Conservation (phyloP, 2,888 invertebrate species). For the Rosalia funebris region DNA sequence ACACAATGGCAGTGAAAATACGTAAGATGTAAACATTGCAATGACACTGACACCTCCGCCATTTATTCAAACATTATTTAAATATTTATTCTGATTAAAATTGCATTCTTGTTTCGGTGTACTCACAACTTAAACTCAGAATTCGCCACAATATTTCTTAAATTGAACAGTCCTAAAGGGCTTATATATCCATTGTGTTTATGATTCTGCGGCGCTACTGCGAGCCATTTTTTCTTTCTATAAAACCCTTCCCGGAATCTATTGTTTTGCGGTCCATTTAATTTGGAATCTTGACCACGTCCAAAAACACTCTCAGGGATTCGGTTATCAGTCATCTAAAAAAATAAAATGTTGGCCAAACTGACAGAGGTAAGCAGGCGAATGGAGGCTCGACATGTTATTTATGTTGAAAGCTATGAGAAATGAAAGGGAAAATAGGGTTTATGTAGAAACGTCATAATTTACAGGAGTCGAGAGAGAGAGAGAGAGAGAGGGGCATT, state of each 20-base stretch:
- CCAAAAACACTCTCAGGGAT: conserved; percentile 21
- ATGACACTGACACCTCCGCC: too few species aligned
- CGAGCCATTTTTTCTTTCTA: too few species aligned
- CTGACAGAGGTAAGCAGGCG: conserved; percentile 38
- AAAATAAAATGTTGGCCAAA: conserved; percentile 33
- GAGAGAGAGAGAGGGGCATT: conserved; percentile 47
- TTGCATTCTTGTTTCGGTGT: too few species aligned
- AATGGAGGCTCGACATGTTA: conserved; percentile 37
- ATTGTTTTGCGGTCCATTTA: conserved; percentile 19
- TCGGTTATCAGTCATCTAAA: conserved; percentile 29
- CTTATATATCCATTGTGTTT: too few species aligned
- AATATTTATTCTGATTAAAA: too few species aligned
- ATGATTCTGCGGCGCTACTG: too few species aligned
- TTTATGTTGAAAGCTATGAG: conserved; percentile 57
- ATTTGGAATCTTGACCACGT: conserved; percentile 24
- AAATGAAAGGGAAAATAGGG: conserved; percentile 61
- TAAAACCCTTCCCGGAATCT: neutral
- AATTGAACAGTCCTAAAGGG: too few species aligned
- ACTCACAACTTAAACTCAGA: too few species aligned
- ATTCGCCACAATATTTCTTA: too few species aligned
- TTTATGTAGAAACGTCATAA: conserved; percentile 58
- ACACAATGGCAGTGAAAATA: too few species aligned
- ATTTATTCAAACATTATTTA: too few species aligned
- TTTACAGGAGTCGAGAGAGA: conserved; percentile 50
- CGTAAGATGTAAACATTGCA: too few species aligned